Conservation (phyloP, 1,140 invertebrate species). For the Lerema accius region DNA sequence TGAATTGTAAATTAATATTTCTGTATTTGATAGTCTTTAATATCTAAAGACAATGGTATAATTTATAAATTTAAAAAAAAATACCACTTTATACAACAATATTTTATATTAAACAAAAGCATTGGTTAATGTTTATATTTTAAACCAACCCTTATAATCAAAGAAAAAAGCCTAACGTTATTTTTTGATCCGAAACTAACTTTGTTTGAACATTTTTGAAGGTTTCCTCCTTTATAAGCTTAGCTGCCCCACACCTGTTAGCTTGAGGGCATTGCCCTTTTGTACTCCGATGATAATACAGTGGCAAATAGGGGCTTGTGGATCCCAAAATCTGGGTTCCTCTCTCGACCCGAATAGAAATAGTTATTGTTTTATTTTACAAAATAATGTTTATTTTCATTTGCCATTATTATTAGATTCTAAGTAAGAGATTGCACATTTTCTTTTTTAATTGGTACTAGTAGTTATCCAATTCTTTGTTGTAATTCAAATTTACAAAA, state of each 20-base stretch:
- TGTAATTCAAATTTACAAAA: no score
- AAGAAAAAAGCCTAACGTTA: conserved; percentile 69
- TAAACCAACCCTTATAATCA: conserved; percentile 41
- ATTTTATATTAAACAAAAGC: background rate
- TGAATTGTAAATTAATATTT: no score
- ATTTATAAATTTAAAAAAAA: conserved; percentile 36
- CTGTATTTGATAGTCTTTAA: no score
- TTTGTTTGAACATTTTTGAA: conserved; percentile 78
- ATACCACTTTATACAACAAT: conserved; percentile 12
- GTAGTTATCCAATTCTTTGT: no score
- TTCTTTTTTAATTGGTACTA: no score
- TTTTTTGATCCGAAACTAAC: conserved; percentile 67
- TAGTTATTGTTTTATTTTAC: conserved; percentile 39
- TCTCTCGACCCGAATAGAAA: conserved; percentile 40
- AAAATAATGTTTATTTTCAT: conserved; percentile 25
- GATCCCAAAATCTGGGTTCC: conserved; percentile 43
- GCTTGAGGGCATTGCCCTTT: conserved; percentile 69
- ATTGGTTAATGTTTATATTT: conserved; percentile 33
- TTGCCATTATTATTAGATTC: no score
- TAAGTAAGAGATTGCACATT: no score
- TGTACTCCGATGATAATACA: conserved; percentile 63
- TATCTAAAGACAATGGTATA: no score
- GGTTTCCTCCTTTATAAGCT: conserved; percentile 76
- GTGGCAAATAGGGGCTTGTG: conserved; percentile 58
- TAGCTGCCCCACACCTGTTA: conserved; percentile 75